Evolutionary conservation across 2,113 vertebrate species (phyloP).

Genomic region (Tauraco erythrolophus): DNA sequence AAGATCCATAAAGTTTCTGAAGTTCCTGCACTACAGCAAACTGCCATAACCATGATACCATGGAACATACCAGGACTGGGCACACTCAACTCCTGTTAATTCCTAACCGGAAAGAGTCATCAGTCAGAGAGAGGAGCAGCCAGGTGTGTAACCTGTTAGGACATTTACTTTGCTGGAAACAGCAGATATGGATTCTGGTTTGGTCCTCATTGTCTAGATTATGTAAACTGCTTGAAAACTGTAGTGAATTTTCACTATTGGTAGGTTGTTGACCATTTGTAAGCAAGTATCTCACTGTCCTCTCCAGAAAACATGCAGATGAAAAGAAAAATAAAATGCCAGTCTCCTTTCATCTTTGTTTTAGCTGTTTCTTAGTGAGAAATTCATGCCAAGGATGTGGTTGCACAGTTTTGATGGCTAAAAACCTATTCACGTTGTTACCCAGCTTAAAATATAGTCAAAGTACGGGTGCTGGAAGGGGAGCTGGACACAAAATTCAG

Average conservation of each 20-base stretch:
- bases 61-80: not conserved
- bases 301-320: accelerated
- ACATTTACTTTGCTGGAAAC: not conserved
- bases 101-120: not conserved
- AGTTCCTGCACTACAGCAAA: not conserved
- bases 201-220: not conserved
- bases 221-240: not conserved
- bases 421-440: not conserved
- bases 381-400: not conserved
- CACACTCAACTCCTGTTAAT: not conserved
- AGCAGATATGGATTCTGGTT: not conserved
- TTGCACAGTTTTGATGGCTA: not conserved
- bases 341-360: not conserved
- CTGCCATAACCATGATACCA: not conserved
- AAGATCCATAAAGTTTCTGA: not conserved
- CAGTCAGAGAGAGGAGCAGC: not conserved
- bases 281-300: not conserved
- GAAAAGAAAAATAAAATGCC: not conserved
- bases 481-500: not conserved
- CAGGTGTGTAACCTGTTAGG: not conserved
- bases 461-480: not conserved
- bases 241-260: not conserved
- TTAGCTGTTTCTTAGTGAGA: not conserved
- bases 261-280: not conserved
- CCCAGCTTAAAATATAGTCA: not conserved